Evolutionary conservation across 1,140 invertebrate genomes (phyloP).

Genomic region (Plutomurus gul): DNA sequence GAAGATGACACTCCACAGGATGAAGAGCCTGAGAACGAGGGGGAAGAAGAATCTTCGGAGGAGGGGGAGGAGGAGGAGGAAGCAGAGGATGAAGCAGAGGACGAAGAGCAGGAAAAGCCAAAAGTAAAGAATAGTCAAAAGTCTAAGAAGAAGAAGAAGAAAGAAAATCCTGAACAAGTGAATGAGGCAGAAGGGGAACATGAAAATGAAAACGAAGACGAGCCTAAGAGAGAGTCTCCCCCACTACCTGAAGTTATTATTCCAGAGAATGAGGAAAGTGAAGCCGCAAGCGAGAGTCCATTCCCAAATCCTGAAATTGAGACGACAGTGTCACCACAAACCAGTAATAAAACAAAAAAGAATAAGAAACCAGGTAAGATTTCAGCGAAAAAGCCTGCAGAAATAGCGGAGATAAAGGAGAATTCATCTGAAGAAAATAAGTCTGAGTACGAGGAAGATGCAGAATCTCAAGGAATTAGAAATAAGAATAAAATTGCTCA

Average conservation of each 20-base stretch:
- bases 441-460: constrained; percentile 6
- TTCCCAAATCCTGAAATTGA: neutral
- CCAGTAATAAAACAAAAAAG: neutral
- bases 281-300: neutral
- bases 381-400: neutral
- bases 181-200: neutral
- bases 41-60: constrained; percentile 18
- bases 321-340: neutral
- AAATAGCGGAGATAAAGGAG: neutral
- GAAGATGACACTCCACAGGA: neutral
- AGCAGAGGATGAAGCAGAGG: neutral
- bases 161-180: neutral
- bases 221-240: neutral
- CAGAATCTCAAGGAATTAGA: neutral
- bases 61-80: constrained; percentile 15
- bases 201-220: neutral
- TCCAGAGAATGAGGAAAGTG: neutral
- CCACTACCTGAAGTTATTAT: neutral
- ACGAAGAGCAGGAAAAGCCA: neutral
- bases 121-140: too few species aligned
- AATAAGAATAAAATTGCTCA: neutral
- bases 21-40: constrained; percentile 2
- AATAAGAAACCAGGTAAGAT: neutral
- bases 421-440: constrained; percentile 7
- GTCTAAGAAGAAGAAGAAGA: neutral